Conservation (phyloP, 1,140 invertebrate genomes). For the Drosophila lini region DNA sequence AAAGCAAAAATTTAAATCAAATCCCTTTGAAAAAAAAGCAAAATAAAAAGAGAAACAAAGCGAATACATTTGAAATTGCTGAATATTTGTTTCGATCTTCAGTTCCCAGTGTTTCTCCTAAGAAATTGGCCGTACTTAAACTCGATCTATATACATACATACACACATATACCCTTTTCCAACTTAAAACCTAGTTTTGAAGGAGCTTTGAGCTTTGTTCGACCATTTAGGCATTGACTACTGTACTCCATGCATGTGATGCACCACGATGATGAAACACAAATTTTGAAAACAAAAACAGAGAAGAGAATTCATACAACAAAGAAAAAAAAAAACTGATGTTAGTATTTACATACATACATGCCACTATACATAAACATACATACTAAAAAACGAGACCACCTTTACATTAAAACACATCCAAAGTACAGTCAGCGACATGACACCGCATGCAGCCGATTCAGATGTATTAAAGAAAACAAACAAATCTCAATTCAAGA, state of each 20-base stretch:
- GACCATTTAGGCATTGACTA: conserved; percentile 50
- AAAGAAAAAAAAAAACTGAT: conserved; percentile 17
- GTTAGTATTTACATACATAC: conserved; percentile 55
- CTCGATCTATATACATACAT: conserved; percentile 11
- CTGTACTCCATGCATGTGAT: conserved; percentile 54
- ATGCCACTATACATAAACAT: conserved; percentile 42
- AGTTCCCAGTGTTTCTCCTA: conserved; percentile 21
- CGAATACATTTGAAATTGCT: conserved; percentile 24
- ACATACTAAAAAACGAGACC: conserved; percentile 49
- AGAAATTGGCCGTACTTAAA: conserved; percentile 41
- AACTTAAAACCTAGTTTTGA: conserved; percentile 41
- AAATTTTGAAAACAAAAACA: conserved; percentile 39
- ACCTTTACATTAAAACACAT: conserved; percentile 50
- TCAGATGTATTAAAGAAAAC: conserved; percentile 40
- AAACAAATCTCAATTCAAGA: conserved; percentile 55
- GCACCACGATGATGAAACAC: conserved; percentile 41
- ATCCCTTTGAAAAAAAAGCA: conserved; percentile 6
- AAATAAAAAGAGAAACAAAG: not conserved
- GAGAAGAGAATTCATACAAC: conserved; percentile 17
- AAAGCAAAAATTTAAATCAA: conserved; percentile 21
- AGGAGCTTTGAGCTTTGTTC: conserved; percentile 48
- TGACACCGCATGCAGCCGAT: conserved; percentile 35
- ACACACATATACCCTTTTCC: conserved; percentile 12
- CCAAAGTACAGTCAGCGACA: conserved; percentile 45
- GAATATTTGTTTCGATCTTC: conserved; percentile 22